Evolutionary conservation across 2,888 invertebrate genomes (phyloP).

Genomic region (Falcaria lacertinaria): DNA sequence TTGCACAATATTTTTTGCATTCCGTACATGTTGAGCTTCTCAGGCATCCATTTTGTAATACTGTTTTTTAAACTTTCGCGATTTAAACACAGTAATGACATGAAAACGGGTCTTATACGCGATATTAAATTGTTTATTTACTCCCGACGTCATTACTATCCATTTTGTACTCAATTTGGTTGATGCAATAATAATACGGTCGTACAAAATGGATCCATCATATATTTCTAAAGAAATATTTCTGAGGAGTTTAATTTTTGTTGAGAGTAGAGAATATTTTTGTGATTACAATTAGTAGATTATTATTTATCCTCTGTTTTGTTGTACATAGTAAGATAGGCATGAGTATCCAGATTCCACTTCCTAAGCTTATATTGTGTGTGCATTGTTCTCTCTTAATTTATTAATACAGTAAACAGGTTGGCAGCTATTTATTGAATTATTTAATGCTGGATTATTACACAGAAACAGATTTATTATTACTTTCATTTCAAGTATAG

Average conservation of each 20-base stretch:
- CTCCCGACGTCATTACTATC: too few species aligned
- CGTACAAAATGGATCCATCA: too few species aligned
- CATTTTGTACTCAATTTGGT: slow-evolving; percentile 9
- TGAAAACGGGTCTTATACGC: too few species aligned
- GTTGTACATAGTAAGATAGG: slow-evolving; percentile 1
- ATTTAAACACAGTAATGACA: too few species aligned
- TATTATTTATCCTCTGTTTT: slow-evolving; percentile 11
- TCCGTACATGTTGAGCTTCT: slow-evolving; percentile 40
- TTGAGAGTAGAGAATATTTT: slow-evolving; percentile 43
- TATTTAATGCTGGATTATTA: too few species aligned
- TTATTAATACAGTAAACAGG: background rate
- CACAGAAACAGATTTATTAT: too few species aligned
- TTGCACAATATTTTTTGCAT: slow-evolving; percentile 41
- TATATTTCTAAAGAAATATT: slow-evolving; percentile 18
- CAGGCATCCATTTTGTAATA: too few species aligned
- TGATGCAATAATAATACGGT: slow-evolving; percentile 3
- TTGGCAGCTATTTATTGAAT: background rate
- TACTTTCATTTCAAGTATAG: background rate
- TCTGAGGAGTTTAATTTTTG: slow-evolving; percentile 40
- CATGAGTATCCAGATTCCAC: slow-evolving; percentile 34
- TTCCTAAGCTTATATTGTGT: background rate
- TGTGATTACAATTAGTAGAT: slow-evolving; percentile 13
- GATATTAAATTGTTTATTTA: too few species aligned
- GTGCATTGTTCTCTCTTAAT: too few species aligned
- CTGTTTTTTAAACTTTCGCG: too few species aligned